Base-by-base conservation (phyloP, 2,797 vertebrate species). In the Gadopsis marmoratus region DNA sequence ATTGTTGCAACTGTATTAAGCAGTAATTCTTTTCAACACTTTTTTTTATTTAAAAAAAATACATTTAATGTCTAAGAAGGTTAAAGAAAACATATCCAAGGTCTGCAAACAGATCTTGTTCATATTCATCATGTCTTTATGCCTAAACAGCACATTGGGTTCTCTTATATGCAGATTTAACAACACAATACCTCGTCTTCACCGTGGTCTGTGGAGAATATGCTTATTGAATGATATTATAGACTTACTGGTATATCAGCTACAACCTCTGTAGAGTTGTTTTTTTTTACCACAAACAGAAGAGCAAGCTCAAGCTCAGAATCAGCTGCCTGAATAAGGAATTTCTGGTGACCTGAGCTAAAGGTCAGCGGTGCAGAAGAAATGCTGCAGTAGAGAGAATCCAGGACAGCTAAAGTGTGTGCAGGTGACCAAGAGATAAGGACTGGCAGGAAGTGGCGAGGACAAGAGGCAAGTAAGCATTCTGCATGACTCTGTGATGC, bases 281-380 rank as follows among this genome's bases (percentile, higher is more conserved):
- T 76, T 56, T 76, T 31, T 43, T 56, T 29, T 2, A 48, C 54
- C 65, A 66, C 58, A 67, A 61, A 74, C 75, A 84, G 62, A 76
- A 47, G 54, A 76, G 74, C 1, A 13, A 65, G 71, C 78, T 47
- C 53, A 80, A 81, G 72, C 72, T 79, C 41, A 48, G 60, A 71
- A 65, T 76, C 63, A 61, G 48, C 66, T 21, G 74, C 79, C 54
- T 85, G 83, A 87, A 91, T 88, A 79, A 84, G 86, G 78, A 76
- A 74, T 90, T 86, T 88, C 41, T 78, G n/a, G 37, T 81, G 87
- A 89, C 87, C 84, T 35, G 58, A 86, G 81, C 63, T 72, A 81
- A 86, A 85, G 71, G 82, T 90, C 85, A 58, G 8, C 72, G 35
- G 67, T 80, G 81, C 77, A 68, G 71, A 83, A 78, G 68, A 91